phyloP scores from a whole-genome alignment of 2,113 vertebrate genomes.

The Myiozetetes cayanensis region DNA sequence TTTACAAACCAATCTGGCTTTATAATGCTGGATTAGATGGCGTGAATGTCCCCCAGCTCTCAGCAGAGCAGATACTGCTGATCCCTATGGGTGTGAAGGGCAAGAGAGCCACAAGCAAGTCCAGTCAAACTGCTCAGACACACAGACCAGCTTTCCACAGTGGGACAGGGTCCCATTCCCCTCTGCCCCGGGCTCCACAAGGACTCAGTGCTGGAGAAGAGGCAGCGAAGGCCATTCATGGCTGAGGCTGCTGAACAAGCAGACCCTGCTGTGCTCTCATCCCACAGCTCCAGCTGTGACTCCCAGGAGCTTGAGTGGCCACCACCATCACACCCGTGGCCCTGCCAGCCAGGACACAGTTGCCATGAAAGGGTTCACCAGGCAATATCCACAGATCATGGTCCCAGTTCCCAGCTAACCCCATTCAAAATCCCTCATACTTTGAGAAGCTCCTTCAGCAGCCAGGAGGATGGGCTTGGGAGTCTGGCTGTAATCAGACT shows the following conservation, averaged over 20 bases:
- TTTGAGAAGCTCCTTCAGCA: not conserved
- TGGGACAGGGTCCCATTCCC: accelerated
- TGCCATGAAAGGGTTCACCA: not conserved
- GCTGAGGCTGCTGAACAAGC: not conserved
- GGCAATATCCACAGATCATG: not conserved
- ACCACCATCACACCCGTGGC: accelerated
- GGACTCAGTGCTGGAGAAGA: not conserved
- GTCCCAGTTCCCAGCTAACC: not conserved
- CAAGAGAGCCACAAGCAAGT: not conserved
- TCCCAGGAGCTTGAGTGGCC: not conserved
- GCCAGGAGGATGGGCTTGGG: not conserved
- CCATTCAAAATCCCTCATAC: not conserved
- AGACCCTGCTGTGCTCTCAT: not conserved
- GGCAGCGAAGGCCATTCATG: not conserved
- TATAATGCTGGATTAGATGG: not conserved
- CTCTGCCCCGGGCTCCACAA: not conserved
- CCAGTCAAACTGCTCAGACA: not conserved
- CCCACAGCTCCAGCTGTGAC: not conserved
- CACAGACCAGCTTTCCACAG: not conserved
- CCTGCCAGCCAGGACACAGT: not conserved
- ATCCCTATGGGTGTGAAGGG: not conserved
- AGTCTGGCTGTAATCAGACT: not conserved
- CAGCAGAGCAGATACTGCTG: not conserved
- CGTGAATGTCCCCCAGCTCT: not conserved
- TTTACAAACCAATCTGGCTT: accelerated